Percentiles rank a stretch among this genome's conserved stretches.
Evolutionary conservation across 92 coral and sea anemone genomes (phyloP).

Genomic region (Epizoanthus scotinus): DNA sequence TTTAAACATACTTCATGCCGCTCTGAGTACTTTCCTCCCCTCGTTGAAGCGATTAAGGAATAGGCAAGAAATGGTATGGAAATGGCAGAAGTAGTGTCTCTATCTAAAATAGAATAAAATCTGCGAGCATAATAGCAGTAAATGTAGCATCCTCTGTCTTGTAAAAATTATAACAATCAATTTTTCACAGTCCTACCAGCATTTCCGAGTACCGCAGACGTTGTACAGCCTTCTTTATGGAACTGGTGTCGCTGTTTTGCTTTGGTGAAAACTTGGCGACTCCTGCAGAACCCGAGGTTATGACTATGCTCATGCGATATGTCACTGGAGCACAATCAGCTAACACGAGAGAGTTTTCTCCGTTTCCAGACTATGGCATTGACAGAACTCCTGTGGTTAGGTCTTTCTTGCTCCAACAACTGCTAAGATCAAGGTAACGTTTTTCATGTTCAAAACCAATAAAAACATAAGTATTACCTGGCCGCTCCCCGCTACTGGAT

Average conservation of each 20-base stretch:
- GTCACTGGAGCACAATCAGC: slow-evolving; percentile 54
- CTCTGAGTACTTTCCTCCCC: too few relatives aligned
- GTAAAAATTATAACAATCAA: not conserved
- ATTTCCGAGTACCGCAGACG: slow-evolving; percentile 65
- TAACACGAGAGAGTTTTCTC: slow-evolving; percentile 65
- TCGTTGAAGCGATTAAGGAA: too few relatives aligned
- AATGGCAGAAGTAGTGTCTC: too few relatives aligned
- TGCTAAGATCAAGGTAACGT: slow-evolving; percentile 57
- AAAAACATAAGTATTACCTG: not conserved
- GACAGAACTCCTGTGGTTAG: slow-evolving; percentile 83
- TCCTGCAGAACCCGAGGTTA: slow-evolving; percentile 64
- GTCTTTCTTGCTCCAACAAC: slow-evolving; percentile 85
- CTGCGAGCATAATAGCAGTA: too few relatives aligned
- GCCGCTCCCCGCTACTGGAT: too few relatives aligned
- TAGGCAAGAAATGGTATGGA: too few relatives aligned
- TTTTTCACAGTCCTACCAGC: slow-evolving; percentile 37
- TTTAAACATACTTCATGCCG: too few relatives aligned
- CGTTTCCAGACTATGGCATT: slow-evolving; percentile 78
- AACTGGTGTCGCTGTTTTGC: slow-evolving; percentile 78
- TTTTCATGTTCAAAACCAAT: not conserved
- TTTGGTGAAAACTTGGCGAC: slow-evolving; percentile 56
- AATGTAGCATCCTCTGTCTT: not conserved
- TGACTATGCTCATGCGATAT: slow-evolving; percentile 74
- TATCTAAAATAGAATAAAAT: too few relatives aligned
- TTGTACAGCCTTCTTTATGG: slow-evolving; percentile 88